Base-by-base conservation (phyloP, 1,140 invertebrate genomes). In the Uloborus diversus region DNA sequence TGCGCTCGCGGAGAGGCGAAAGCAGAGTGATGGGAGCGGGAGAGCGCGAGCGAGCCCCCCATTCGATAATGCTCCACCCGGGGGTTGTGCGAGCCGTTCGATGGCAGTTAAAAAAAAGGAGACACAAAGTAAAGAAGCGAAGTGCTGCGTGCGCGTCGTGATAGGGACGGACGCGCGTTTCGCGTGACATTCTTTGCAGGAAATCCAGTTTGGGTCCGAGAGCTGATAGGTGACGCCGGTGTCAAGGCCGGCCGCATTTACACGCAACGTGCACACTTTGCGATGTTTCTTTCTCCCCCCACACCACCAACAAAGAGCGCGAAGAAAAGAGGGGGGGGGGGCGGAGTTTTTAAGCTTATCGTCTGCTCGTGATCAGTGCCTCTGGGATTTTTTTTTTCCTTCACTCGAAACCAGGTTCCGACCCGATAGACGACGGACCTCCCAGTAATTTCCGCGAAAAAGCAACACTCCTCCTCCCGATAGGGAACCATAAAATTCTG, bases 91-190 rank as follows among this genome's bases (percentile, higher is more conserved):
- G 4, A 5, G 5, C 25, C 30, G 25, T 9, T 35, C 61, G 17
- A 27, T 64, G 13, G 30, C 30, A n/a, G 30, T n/a, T 14, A n/a
- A n/a, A n/a, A n/a, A n/a, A n/a, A 78, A 51, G 49, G 20, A 17
- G 65, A 69, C 35, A 61, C 53, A 70, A 80, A 80, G 57, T 61
- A 51, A 62, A 80, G 33, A 70, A 53, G 17, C 17, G 33, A 27
- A 17, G n/a, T 37, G 68, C 62, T 57, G 62, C 62, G 62, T 68
- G 75, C 62, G 47, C 64, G 49, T 65, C 65, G 49, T 56, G 62
- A 42, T 56, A 37, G 49, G 65, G 56, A 32, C 84, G 85, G 75
- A 81, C 84, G 33, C 86, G 87, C 75, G 78, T 69, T 79, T 70
- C 42, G 65, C 65, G 65, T 69, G 78, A 79, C 65, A 79, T 69